Evolutionary conservation across 2,888 invertebrate genomes (phyloP).

Genomic region (Cheilosia vulpina): DNA sequence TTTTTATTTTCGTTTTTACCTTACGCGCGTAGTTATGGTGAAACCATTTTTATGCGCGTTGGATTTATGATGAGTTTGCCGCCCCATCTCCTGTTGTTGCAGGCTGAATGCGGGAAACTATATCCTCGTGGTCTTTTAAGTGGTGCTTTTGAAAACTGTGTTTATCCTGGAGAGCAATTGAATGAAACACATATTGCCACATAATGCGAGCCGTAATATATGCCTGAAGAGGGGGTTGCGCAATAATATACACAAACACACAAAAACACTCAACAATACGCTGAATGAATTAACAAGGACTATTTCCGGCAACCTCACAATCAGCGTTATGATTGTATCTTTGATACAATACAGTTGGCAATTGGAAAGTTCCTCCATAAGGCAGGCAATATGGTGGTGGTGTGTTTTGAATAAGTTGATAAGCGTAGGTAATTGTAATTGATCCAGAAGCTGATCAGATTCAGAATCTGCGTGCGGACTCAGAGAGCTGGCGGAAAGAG

Average conservation of each 20-base stretch:
- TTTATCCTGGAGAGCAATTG: constrained; percentile 67
- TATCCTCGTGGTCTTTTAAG: constrained; percentile 67
- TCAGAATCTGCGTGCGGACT: no score
- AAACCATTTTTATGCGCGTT: constrained; percentile 57
- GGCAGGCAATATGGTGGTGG: constrained; percentile 49
- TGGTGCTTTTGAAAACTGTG: constrained; percentile 59
- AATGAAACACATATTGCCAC: constrained; percentile 63
- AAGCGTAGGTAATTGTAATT: constrained; percentile 25
- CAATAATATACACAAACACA: constrained; percentile 27
- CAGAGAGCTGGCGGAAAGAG: no score
- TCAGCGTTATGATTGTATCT: constrained; percentile 37
- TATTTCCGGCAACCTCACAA: constrained; percentile 72
- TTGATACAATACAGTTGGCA: constrained; percentile 38
- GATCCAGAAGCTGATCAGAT: background rate
- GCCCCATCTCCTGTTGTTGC: constrained; percentile 27
- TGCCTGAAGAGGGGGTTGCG: constrained; percentile 42
- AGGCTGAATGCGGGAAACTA: constrained; percentile 59
- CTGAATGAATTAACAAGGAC: constrained; percentile 70
- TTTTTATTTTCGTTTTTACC: constrained; percentile 29
- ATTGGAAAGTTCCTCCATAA: constrained; percentile 20
- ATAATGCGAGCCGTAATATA: constrained; percentile 48
- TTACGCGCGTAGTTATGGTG: constrained; percentile 46
- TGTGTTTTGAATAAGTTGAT: constrained; percentile 20
- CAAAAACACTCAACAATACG: constrained; percentile 58
- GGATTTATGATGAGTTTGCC: constrained; percentile 55